phyloP scores from a whole-genome alignment of 1,140 invertebrate species.

The Anoplolepis gracilipes region DNA sequence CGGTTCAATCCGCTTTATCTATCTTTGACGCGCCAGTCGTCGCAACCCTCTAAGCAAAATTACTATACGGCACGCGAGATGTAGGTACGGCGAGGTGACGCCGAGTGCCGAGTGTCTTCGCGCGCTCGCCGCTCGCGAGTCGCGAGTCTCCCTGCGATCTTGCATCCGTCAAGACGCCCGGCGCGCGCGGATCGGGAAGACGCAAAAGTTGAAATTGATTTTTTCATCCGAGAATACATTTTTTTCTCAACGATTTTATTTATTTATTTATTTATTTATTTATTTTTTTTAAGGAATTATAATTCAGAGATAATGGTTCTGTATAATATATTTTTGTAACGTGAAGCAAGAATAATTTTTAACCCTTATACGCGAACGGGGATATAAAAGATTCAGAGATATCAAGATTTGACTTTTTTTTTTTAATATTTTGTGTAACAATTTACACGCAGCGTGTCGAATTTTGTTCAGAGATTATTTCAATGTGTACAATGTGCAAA shows the following conservation, averaged over 20 bases:
- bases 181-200: too few species aligned
- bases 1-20: not conserved
- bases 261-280: too few species aligned
- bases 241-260: not conserved
- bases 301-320: too few species aligned
- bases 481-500: not conserved
- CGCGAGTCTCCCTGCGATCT: too few species aligned
- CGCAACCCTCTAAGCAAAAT: constrained; percentile 14
- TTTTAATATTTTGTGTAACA: too few species aligned
- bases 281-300: too few species aligned
- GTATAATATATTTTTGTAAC: too few species aligned
- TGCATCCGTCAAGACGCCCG: too few species aligned
- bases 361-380: too few species aligned
- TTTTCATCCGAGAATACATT: not conserved
- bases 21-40: not conserved
- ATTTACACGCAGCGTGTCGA: not conserved
- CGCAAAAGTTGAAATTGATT: not conserved
- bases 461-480: constrained; percentile 66
- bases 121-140: too few species aligned
- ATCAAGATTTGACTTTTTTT: not conserved
- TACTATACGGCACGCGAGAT: not conserved
- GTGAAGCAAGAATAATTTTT: too few species aligned
- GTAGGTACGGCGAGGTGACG: not conserved
- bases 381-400: not conserved
- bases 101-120: not conserved